Evolutionary conservation across 2,113 vertebrate genomes (phyloP), one percentile per base, ranked within the genome.

Genomic region (Riparia riparia): DNA sequence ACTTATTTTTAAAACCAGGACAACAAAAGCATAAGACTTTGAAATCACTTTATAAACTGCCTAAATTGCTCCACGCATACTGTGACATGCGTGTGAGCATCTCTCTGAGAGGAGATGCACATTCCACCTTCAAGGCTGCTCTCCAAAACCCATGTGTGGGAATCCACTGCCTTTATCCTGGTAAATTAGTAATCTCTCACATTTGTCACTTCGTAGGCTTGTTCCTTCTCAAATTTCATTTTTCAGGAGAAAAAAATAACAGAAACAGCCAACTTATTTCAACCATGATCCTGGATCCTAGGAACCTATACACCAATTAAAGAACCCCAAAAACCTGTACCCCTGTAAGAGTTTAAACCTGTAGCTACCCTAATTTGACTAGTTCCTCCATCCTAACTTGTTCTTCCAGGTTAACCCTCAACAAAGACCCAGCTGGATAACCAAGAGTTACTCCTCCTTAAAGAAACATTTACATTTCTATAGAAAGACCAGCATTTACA

Each of bases 401-500:
- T 94, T 97, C 89, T 86, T 50, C 84, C 80, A 6, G 34, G 7
- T 79, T 56, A 88, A 60, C 13, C 45, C 45, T 61, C 85, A 57
- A 50, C 63, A 94, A 76, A 89, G 90, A 16, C 61, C 37, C 37
- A n/a, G 77, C 11, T 44, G 66, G 53, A 66, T 88, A 91, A 96
- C 57, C 45, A 21, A 21, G 80, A 93, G 81, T 78, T 69, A 53
- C 81, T 71, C 93, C 77, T 96, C 89, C 93, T 90, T 71, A 18
- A 86, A 85, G 76, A 82, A 84, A 88, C 51, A 93, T 80, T 93
- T 93, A 57, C 93, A 81, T 82, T 64, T 83, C 94, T 69, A 70
- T 29, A 77, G 84, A 81, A 95, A 96, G 81, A 80, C 8, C 81
- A 90, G 60, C 70, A 37, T 63, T 73, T 61, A 68, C 41, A 90